Evolutionary conservation across 2,113 vertebrate species (phyloP), one percentile per base, ranked within the genome.

Genomic region (Edolisoma coerulescens): DNA sequence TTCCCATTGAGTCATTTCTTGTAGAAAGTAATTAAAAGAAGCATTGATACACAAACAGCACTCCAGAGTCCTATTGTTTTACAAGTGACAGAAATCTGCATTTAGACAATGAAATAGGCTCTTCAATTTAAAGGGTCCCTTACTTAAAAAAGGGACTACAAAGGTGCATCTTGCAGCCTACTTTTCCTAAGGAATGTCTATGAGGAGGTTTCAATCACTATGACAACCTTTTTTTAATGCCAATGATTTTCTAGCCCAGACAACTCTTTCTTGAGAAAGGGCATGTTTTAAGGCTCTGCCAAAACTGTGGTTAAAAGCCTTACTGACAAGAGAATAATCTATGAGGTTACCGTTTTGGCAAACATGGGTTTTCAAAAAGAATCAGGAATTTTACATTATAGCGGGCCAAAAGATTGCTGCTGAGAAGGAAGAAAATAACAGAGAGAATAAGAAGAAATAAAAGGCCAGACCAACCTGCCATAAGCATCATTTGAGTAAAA

Each of bases 41-140:
- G 96, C 97, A 97, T 97, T 97, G 97, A 97, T 96, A 95, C 89
- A 97, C 97, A 98, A 97, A 96, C 96, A 93, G 74, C 81, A 95
- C 97, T 97, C 95, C 89, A 89, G 73, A 96, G 88, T n/a, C 63
- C 94, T 85, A 96, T 97, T 97, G 97, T 98, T 96, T 97, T 94
- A 95, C 94, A 96, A 96, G 95, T 97, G 96, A 97, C 97, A 97
- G 94, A 98, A 98, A 98, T 97, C 97, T 97, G 96, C 97, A 97
- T 98, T 97, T 86, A 87, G 88, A 97, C 97, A 98, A 98, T 97
- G 76, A 95, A 93, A 92, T 89, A 81, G 92, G 77, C 95, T 96
- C 97, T 97, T 96, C 97, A 90, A 97, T 97, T 97, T 97, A 97
- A 97, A 97, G 95, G 96, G 92, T 96, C 96, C 96, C 97, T 87